Conservation (phyloP, 37 sponge, comb jelly and placozoan genomes). For the Oscarella lobularis region DNA sequence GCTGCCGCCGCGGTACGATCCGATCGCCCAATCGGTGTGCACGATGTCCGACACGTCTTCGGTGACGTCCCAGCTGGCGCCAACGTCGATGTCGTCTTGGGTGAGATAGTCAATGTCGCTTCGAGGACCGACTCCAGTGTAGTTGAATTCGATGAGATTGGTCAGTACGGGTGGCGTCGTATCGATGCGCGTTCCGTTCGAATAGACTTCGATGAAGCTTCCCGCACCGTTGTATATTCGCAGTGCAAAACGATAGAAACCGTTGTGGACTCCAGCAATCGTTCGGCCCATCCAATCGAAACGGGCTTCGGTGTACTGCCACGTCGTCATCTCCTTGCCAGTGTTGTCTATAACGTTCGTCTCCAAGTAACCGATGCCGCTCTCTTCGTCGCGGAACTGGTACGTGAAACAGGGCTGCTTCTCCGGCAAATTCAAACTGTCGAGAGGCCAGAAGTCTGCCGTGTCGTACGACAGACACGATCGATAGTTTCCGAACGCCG, state of each 20-base stretch:
- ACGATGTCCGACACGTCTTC: slow-evolving; percentile 56
- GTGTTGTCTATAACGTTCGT: neutral
- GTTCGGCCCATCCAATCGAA: neutral
- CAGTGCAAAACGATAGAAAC: neutral
- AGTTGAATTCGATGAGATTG: slow-evolving; percentile 12
- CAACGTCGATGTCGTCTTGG: neutral
- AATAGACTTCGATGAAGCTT: neutral
- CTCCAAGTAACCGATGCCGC: neutral
- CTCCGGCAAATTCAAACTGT: neutral
- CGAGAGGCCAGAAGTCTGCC: neutral
- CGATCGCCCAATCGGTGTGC: slow-evolving; percentile 66
- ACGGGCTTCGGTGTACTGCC: neutral
- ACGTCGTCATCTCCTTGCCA: neutral
- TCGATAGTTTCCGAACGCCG: neutral
- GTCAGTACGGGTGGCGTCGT: slow-evolving; percentile 37
- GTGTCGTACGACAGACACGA: neutral
- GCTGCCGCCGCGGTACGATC: slow-evolving; percentile 16
- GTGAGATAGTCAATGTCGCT: slow-evolving; percentile 16
- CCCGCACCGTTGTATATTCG: neutral
- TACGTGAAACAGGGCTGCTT: neutral
- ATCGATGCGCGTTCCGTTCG: slow-evolving; percentile 62
- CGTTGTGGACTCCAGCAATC: neutral
- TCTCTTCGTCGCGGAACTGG: neutral
- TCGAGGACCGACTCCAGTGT: slow-evolving; percentile 28
- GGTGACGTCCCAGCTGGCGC: slow-evolving; percentile 35